Evolutionary conservation across 2,797 vertebrate genomes (phyloP).

Genomic region (Ctenopoma multispine): DNA sequence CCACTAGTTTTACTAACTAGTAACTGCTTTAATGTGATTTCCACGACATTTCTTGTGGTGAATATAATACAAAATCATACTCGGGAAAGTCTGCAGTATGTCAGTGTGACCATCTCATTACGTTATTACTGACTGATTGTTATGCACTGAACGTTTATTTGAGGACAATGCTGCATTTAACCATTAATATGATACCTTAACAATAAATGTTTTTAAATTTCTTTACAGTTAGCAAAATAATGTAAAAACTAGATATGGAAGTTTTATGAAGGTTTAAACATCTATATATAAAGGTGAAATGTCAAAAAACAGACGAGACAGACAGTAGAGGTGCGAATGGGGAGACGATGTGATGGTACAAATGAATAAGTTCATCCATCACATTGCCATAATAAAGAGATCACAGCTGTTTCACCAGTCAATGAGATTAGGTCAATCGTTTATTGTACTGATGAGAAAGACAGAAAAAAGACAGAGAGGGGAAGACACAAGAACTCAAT

Average conservation of each 20-base stretch:
- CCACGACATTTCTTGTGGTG: neutral
- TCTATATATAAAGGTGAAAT: slow-evolving; percentile 49
- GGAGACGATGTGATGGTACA: slow-evolving; percentile 9
- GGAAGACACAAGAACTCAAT: slow-evolving; percentile 75
- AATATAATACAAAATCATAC: neutral
- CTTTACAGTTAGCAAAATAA: slow-evolving; percentile 6
- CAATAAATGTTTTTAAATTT: neutral
- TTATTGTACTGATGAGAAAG: slow-evolving; percentile 71
- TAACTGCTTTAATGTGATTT: neutral
- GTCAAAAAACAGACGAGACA: slow-evolving; percentile 30
- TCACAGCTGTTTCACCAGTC: slow-evolving; percentile 62
- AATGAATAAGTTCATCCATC: slow-evolving; percentile 69
- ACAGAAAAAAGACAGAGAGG: slow-evolving; percentile 42
- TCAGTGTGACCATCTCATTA: neutral
- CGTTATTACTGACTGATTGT: slow-evolving; percentile 12
- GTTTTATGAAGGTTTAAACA: slow-evolving; percentile 35
- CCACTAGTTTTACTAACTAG: neutral
- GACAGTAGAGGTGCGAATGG: slow-evolving; percentile 22
- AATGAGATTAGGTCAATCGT: slow-evolving; percentile 71
- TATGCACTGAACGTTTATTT: slow-evolving; percentile 6
- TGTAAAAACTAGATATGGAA: slow-evolving; percentile 30
- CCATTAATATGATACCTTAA: neutral
- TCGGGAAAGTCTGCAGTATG: neutral
- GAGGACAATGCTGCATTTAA: neutral
- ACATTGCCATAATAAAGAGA: slow-evolving; percentile 61